These are phyloP conservation scores for Stenoptilia bipunctidactyla DNA, from an alignment of 2,888 invertebrate genomes.

Conservation along the genomic window DNA sequence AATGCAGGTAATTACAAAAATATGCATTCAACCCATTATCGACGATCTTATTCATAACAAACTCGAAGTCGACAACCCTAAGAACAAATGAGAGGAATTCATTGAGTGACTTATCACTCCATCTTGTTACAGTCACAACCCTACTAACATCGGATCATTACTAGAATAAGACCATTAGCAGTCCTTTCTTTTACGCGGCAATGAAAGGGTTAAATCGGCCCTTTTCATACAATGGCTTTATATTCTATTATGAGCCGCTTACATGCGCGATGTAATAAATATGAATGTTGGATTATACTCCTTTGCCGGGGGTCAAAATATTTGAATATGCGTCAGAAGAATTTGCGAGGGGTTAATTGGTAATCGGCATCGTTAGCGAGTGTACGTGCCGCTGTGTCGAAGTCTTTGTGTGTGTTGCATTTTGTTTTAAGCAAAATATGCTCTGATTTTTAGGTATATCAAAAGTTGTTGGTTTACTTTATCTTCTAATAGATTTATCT, in stretches of 20 bases:
- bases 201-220: slow-evolving; percentile 67
- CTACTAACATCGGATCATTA: slow-evolving; percentile 55
- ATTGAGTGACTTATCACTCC: slow-evolving; percentile 61
- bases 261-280: slow-evolving; percentile 69
- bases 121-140: slow-evolving; percentile 56
- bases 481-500: too few relatives aligned
- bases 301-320: slow-evolving; percentile 67
- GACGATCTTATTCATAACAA: too few relatives aligned
- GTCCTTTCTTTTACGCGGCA: slow-evolving; percentile 61
- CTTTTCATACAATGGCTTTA: slow-evolving; percentile 52
- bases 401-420: not conserved
- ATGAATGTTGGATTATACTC: slow-evolving; percentile 67
- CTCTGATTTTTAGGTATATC: too few relatives aligned
- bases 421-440: not conserved
- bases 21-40: too few relatives aligned
- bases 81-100: slow-evolving; percentile 41
- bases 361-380: slow-evolving; percentile 16
- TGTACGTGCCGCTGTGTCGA: too few relatives aligned
- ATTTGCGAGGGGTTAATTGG: slow-evolving; percentile 66
- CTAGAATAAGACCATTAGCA: slow-evolving; percentile 69
- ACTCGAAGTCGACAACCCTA: slow-evolving; percentile 19
- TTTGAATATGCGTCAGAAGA: slow-evolving; percentile 61
- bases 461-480: too few relatives aligned
- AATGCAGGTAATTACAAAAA: too few relatives aligned
- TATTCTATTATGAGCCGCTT: slow-evolving; percentile 62